Conservation (phyloP, 2,113 vertebrate genomes). For the Antennarius striatus region DNA sequence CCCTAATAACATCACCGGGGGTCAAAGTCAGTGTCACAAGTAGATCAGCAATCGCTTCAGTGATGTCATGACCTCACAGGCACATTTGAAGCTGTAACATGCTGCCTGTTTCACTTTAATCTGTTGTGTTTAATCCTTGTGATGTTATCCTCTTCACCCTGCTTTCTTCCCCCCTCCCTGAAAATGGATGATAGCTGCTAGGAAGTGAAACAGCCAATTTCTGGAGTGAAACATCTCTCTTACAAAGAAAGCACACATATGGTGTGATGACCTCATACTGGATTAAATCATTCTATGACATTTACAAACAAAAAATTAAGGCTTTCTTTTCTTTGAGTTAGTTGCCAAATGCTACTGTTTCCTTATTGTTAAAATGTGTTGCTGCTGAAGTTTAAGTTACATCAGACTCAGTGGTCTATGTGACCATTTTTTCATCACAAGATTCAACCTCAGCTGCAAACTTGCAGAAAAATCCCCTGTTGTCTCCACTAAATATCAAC, state of each 20-base stretch:
- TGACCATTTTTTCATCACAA: no score
- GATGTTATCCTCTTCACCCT: slow-evolving; percentile 37
- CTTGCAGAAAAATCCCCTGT: no score
- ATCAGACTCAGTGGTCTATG: no score
- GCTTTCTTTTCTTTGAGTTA: no score
- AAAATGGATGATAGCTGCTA: background rate
- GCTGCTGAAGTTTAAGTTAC: no score
- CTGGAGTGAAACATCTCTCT: background rate
- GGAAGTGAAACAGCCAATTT: background rate
- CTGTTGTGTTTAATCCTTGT: slow-evolving; percentile 41
- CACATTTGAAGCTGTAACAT: background rate
- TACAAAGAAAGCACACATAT: background rate
- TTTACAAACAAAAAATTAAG: no score
- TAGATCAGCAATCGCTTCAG: slow-evolving; percentile 22
- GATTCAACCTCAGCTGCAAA: no score
- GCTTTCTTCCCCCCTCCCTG: background rate
- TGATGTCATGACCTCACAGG: slow-evolving; percentile 2
- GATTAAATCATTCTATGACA: no score
- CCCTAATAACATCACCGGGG: slow-evolving; percentile 26
- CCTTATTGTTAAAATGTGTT: no score
- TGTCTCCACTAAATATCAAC: no score
- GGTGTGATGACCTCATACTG: background rate
- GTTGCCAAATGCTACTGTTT: no score
- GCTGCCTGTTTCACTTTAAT: slow-evolving; percentile 23
- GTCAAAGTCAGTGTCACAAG: slow-evolving; percentile 12